Evolutionary conservation across 2,113 vertebrate species (phyloP), one percentile per base, ranked within the genome.

Genomic region (Anas platyrhynchos): DNA sequence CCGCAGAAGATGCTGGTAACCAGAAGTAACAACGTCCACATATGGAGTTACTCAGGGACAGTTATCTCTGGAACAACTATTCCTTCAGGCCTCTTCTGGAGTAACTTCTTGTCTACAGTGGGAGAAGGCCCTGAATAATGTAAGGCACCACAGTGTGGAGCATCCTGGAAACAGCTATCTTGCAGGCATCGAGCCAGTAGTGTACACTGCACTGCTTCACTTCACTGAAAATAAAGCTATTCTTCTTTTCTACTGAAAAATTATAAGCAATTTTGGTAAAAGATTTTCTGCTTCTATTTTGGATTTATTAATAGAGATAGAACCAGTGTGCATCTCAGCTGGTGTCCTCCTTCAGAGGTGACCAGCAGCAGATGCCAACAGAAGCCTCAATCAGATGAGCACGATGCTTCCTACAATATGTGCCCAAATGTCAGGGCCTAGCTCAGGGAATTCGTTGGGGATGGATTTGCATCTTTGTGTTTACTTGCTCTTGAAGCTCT

Each of bases 331-430:
- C 43, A 67, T 20, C n/a, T 90, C 0, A 0, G 17, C 23, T 62
- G 31, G 34, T 55, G 67, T 25, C 21, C 79, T 69, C 26, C 71
- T 73, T 74, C 58, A 59, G 75, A 71, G 27, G 10, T 52, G 48
- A 6, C 32, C 74, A 56, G 82, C 38, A 72, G 27, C 21, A 69
- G 54, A 68, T 0, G 3, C 0, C 0, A 0, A 83, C 77, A 22
- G 58, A 16, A 69, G 1, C 20, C 38, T 65, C 20, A 72, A 17
- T 41, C 3, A 79, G 38, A 58, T 0, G 4, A 62, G 9, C 9
- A 17, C 14, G 27, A 23, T 26, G 46, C 2, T 7, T 69, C 41
- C 58, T 34, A 8, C 4, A 4, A 23, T 41, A 62, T 7, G 9
- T 27, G 23, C 12, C 58, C 46, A 34, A 79, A 73, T 16, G 2